Base-by-base conservation (phyloP, 2,113 vertebrate species). In the Corvus hawaiiensis region DNA sequence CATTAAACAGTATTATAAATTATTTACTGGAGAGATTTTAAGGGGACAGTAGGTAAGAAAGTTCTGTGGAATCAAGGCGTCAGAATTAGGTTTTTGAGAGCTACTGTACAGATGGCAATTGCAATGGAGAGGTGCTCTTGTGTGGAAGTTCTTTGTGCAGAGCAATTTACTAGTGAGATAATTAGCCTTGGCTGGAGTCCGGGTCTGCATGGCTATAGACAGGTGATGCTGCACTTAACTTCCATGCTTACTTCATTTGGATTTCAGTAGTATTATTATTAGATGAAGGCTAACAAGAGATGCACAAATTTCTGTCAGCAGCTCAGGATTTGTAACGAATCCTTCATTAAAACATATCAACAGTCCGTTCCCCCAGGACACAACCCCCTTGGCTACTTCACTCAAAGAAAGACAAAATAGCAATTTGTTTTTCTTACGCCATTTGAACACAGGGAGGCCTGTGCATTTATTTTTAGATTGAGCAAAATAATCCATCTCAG, bases 401-500 rank as follows among this genome's bases (percentile, higher is more conserved):
- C 32, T 79, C 37, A 59, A 89, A 93, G 46, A 35, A 78, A 81
- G 58, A 35, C 58, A 76, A 77, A 82, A 76, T 8, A 81, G 55
- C 1, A 11, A 17, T 61, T 61, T 74, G n/a, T 64, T 80, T 81
- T 43, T 62, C 56, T 83, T 56, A 41, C 0, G 1, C 59, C 5
- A 6, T 83, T 89, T 64, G 56, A 84, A 64, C 55, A 73, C 83
- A 81, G 88, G 58, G 78, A 91, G 86, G 68, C 37, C 71, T 4
- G 1, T 74, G 74, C 80, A n/a, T 73, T 94, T 96, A 48, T 87
- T 94, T 93, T 96, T 90, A 90, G 78, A 71, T 75, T 69, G 82
- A 86, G 64, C 64, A 89, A 92, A 96, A 91, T 74, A 85, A 93
- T 95, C 93, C 92, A 87, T 94, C 88, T 94, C n/a, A 7, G 83